A percentile compares a stretch with the other conserved stretches of the same genome.
These are phyloP conservation scores for Corydoras maculifer DNA, from an alignment of 2,113 vertebrate species.

Conservation along the genomic window DNA sequence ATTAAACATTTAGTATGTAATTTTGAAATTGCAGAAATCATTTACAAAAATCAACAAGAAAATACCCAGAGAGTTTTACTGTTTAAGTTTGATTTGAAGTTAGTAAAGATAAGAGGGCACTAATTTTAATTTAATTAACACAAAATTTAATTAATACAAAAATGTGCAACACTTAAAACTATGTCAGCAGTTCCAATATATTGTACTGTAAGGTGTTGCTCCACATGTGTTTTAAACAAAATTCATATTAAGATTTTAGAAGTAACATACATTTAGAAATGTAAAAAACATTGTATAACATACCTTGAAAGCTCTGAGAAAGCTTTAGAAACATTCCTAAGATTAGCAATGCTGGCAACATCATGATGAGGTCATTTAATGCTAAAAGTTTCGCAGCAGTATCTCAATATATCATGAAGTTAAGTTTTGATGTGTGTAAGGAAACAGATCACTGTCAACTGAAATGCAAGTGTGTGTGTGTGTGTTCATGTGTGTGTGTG, in stretches of 20 bases:
- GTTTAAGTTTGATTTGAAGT: not conserved
- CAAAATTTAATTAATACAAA: not conserved
- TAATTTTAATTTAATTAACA: no score
- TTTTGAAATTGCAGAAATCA: not conserved
- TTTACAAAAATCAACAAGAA: not conserved
- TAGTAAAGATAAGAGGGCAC: not conserved
- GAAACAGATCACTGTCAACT: conserved; percentile 28
- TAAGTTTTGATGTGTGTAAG: conserved; percentile 3
- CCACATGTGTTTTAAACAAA: not conserved
- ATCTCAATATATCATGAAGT: conserved; percentile 3
- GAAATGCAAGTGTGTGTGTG: conserved; percentile 17
- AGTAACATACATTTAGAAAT: not conserved
- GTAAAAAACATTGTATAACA: conserved; percentile 42
- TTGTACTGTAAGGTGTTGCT: no score
- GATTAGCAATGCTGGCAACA: conserved; percentile 51
- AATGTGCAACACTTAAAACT: not conserved
- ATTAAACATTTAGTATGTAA: no score
- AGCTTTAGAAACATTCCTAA: conserved; percentile 54
- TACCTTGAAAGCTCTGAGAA: conserved; percentile 54
- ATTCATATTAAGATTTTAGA: not conserved
- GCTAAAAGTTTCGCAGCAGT: conserved; percentile 2
- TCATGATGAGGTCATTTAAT: conserved; percentile 55
- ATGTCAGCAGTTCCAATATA: no score
- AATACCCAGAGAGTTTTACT: no score
- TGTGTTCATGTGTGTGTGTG: conserved; percentile 2